phyloP scores from a whole-genome alignment of 2,113 vertebrate species.

The Plestiodon gilberti region DNA sequence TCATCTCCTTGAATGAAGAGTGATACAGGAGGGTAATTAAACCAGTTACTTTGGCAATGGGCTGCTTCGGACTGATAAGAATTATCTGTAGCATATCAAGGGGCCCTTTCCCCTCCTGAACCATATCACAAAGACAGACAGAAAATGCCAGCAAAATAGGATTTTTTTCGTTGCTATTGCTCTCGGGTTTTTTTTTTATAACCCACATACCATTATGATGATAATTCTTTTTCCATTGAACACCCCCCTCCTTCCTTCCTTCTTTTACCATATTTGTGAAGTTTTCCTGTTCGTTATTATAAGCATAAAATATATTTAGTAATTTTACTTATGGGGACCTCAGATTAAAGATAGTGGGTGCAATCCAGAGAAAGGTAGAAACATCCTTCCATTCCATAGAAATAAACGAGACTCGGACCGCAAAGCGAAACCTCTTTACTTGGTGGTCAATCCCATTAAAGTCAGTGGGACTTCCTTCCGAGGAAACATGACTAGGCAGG shows the following conservation, averaged over 20 bases:
- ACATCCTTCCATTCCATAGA: neutral
- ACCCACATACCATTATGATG: conserved; percentile 72
- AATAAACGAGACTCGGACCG: neutral
- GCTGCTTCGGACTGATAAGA: conserved; percentile 81
- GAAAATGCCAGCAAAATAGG: conserved; percentile 78
- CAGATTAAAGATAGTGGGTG: neutral
- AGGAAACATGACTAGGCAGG: neutral
- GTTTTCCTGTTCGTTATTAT: conserved; percentile 48
- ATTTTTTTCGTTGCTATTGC: conserved; percentile 34
- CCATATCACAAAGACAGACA: conserved; percentile 77
- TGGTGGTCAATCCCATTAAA: neutral
- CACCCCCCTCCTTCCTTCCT: conserved; percentile 52
- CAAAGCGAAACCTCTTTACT: neutral
- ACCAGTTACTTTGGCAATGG: conserved; percentile 78
- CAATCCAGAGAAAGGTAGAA: neutral
- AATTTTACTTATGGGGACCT: neutral
- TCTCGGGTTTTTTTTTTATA: conserved; percentile 54
- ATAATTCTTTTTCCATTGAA: conserved; percentile 65
- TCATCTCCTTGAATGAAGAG: conserved; percentile 70
- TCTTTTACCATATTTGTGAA: conserved; percentile 43
- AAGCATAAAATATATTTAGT: neutral
- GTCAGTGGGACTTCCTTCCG: neutral
- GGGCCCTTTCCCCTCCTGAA: conserved; percentile 74
- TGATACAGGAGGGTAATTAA: conserved; percentile 79
- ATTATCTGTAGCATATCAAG: conserved; percentile 79